phyloP scores from a whole-genome alignment of 2,113 vertebrate species.

The Hymenochirus boettgeri region DNA sequence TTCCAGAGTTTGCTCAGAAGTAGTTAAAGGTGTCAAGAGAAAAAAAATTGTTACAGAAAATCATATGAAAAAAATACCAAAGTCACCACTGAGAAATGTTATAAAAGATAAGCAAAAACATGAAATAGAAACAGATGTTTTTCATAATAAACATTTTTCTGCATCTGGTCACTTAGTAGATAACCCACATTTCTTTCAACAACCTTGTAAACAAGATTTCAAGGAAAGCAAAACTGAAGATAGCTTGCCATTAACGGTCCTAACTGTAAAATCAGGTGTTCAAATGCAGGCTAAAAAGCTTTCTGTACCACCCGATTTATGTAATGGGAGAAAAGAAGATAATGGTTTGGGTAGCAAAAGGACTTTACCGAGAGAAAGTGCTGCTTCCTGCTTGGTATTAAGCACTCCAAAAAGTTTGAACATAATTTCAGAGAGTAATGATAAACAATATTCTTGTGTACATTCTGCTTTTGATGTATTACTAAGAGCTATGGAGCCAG shows the following conservation, averaged over 20 bases:
- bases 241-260: conserved; percentile 38
- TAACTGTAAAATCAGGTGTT: conserved; percentile 54
- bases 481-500: conserved; percentile 95
- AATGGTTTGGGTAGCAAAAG: conserved; percentile 42
- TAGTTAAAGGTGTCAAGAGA: conserved; percentile 89
- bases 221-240: conserved; percentile 60
- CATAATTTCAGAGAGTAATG: conserved; percentile 53
- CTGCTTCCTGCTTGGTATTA: conserved; percentile 47
- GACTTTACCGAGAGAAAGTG: conserved; percentile 43
- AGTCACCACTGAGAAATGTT: conserved; percentile 88
- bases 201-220: conserved; percentile 56
- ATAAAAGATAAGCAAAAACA: conserved; percentile 70
- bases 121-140: conserved; percentile 54
- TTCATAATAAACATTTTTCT: conserved; percentile 51
- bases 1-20: conserved; percentile 70
- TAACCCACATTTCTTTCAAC: conserved; percentile 45
- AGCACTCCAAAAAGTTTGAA: conserved; percentile 60
- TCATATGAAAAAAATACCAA: conserved; percentile 90
- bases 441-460: conserved; percentile 59
- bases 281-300: conserved; percentile 55
- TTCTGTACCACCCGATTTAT: conserved; percentile 50
- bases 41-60: conserved; percentile 94
- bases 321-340: conserved; percentile 54
- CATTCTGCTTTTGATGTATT: conserved; percentile 88
- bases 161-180: conserved; percentile 48